Evolutionary conservation across 2,113 vertebrate species (phyloP).

Genomic region (Plestiodon gilberti): DNA sequence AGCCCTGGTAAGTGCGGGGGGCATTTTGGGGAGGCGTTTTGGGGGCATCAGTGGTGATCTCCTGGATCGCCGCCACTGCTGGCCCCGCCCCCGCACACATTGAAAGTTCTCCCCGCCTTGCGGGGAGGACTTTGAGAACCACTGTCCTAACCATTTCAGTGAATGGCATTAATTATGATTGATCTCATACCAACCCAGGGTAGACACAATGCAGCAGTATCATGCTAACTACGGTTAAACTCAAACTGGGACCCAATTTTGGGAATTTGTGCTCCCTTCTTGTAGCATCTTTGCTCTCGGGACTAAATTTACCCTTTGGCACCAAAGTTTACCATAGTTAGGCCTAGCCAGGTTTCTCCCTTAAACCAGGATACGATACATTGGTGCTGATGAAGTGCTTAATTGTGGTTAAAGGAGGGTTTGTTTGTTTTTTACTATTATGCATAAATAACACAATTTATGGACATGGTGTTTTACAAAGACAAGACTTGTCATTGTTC

Average conservation of each 20-base stretch:
- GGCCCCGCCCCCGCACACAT: no score
- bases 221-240: background rate
- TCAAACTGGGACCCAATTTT: background rate
- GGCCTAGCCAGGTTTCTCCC: background rate
- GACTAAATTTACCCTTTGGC: background rate
- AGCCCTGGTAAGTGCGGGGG: no score
- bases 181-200: no score
- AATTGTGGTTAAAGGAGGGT: background rate
- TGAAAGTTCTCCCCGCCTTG: no score
- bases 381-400: background rate
- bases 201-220: background rate
- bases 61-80: no score
- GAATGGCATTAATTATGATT: background rate
- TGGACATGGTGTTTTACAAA: no score
- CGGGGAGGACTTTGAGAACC: no score
- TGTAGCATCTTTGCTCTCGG: background rate
- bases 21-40: no score
- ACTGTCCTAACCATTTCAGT: background rate
- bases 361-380: background rate
- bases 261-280: background rate
- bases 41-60: no score
- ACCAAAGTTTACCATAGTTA: background rate
- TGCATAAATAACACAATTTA: no score
- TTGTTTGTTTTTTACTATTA: no score
- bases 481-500: no score